Percentiles rank a stretch among this genome's conserved stretches.
Conservation (phyloP, 2,888 invertebrate species). For the Limnephilus lunatus region DNA sequence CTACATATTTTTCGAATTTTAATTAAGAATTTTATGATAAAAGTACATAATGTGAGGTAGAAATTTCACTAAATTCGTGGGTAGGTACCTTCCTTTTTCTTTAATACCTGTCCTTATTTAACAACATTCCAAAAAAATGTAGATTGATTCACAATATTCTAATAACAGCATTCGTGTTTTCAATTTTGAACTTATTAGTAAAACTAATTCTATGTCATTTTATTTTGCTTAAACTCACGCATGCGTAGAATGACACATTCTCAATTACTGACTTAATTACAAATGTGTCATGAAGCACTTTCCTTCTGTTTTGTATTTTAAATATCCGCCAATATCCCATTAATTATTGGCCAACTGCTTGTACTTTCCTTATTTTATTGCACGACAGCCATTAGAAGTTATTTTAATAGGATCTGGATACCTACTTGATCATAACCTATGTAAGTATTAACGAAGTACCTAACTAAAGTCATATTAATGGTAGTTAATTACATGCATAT, state of each 20-base stretch:
- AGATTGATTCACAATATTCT: neutral
- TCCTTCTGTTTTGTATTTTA: neutral
- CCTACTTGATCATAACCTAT: neutral
- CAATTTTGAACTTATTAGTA: too few relatives aligned
- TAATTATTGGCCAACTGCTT: neutral
- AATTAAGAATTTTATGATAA: too few relatives aligned
- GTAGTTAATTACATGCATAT: neutral
- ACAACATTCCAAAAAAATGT: too few relatives aligned
- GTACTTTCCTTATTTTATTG: neutral
- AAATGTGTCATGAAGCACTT: neutral
- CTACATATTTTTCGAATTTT: too few relatives aligned
- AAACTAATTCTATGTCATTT: too few relatives aligned
- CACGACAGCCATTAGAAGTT: neutral
- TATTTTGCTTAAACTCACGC: neutral
- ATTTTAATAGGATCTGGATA: neutral
- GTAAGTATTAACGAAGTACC: neutral
- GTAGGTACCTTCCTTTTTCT: too few relatives aligned
- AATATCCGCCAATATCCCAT: neutral
- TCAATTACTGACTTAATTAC: neutral
- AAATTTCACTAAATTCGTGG: too few relatives aligned
- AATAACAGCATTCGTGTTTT: neutral
- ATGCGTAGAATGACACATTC: neutral
- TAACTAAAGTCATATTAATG: neutral
- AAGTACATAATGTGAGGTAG: too few relatives aligned
- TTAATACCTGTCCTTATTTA: too few relatives aligned